phyloP scores from a whole-genome alignment of 2,113 vertebrate species.

The Rhizomys pruinosus region DNA sequence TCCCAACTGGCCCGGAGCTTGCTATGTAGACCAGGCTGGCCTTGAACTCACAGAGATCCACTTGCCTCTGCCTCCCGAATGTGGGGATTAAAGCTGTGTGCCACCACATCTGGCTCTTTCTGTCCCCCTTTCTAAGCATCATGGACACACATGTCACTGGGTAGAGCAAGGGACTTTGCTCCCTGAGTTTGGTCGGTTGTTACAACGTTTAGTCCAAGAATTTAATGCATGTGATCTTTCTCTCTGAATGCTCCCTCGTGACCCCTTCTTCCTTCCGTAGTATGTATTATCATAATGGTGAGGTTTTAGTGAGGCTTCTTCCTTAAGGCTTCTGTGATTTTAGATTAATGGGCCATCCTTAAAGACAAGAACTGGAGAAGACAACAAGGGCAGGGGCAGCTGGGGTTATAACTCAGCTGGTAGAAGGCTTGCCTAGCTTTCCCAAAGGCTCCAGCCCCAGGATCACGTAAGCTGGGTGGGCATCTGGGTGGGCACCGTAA shows the following conservation, averaged over 20 bases:
- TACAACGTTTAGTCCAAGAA: background rate
- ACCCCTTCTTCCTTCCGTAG: slow-evolving; percentile 47
- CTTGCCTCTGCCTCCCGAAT: too few relatives aligned
- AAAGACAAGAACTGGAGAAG: background rate
- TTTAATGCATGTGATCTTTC: background rate
- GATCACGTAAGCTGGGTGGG: background rate
- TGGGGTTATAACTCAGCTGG: background rate
- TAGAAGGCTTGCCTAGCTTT: background rate
- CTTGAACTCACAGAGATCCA: too few relatives aligned
- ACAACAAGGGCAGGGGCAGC: background rate
- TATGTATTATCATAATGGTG: slow-evolving; percentile 61
- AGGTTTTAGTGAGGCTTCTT: slow-evolving; percentile 80
- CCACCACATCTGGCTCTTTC: too few relatives aligned
- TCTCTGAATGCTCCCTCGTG: background rate
- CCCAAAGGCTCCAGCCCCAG: background rate
- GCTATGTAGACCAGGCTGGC: too few relatives aligned
- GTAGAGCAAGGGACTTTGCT: background rate
- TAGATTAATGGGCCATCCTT: slow-evolving; percentile 77
- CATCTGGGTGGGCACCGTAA: background rate
- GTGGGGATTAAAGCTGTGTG: too few relatives aligned
- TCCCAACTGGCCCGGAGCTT: too few relatives aligned
- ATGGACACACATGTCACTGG: fast-evolving
- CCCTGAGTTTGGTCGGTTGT: background rate
- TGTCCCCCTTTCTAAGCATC: background rate
- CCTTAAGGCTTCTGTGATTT: slow-evolving; percentile 68